A percentile compares a stretch with the other conserved stretches of the same genome.
Evolutionary conservation across 2,797 vertebrate genomes (phyloP).

Genomic region (Coregonus sp.): DNA sequence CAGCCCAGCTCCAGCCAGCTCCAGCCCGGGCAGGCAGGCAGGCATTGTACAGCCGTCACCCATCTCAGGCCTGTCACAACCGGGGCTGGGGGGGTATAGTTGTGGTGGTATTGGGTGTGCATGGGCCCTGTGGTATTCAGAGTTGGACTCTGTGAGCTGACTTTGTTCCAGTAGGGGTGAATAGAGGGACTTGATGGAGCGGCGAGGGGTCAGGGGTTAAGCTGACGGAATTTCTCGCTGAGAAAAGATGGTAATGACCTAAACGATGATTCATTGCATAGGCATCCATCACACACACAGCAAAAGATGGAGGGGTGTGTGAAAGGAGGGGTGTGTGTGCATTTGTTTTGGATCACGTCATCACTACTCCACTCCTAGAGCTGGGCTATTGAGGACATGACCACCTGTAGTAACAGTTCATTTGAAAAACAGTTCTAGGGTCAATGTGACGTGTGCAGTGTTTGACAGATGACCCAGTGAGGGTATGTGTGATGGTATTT

Average conservation of each 20-base stretch:
- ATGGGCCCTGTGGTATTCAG: constrained; percentile 43
- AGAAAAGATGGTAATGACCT: constrained; percentile 73
- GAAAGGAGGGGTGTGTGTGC: constrained; percentile 32
- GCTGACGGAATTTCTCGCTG: constrained; percentile 66
- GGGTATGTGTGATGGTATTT: constrained; percentile 26
- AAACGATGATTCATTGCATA: constrained; percentile 74
- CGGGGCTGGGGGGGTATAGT: constrained; percentile 31
- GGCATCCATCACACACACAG: constrained; percentile 62
- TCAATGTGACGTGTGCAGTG: not conserved
- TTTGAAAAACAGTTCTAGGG: not conserved
- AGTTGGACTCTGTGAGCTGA: constrained; percentile 50
- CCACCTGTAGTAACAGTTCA: not conserved
- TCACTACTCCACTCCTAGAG: not conserved
- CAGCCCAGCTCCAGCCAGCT: not conserved
- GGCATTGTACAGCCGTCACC: constrained; percentile 24
- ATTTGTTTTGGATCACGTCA: not conserved
- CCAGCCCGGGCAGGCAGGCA: constrained; percentile 7
- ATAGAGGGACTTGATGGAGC: constrained; percentile 34
- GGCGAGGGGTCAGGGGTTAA: constrained; percentile 74
- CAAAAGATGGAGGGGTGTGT: not conserved
- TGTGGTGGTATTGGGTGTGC: constrained; percentile 21
- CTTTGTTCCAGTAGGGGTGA: constrained; percentile 73
- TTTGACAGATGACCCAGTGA: not conserved
- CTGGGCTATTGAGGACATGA: not conserved
- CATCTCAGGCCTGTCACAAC: constrained; percentile 35